Base-by-base conservation (phyloP, 92 coral and sea anemone genomes). In the Diadumene lineata region DNA sequence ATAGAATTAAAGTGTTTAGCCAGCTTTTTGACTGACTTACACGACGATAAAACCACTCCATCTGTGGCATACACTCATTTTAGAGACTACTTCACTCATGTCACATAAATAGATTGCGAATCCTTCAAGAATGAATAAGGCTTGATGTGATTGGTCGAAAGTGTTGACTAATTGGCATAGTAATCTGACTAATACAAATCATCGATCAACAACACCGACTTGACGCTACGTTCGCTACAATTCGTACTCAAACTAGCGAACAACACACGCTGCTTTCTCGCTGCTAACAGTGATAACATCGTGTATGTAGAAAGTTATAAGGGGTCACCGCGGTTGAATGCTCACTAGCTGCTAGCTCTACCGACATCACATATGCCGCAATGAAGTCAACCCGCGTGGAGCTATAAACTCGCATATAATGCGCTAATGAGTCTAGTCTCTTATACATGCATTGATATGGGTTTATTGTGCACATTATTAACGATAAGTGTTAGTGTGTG, bases 121-220 rank as follows among this genome's bases (percentile, higher is more conserved):
- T 76, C 57, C 64, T 79, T 77, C 77, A 88, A 78, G 84, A 88
- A 85, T 85, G 70, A 83, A 44, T 78, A 75, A 76, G 64, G 34
- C 31, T 65, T 55, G 46, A 53, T 56, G 66, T 81, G 97, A 91
- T 91, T 91, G 97, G 97, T 60, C 81, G 69, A 81, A 56, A 75
- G 76, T 64, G 68, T 34, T 65, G 81, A 70, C 75, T 79, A 90
- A 90, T 84, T 82, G 91, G 91, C 71, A 76, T 50, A 33, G 29
- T 76, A 65, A 76, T 76, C 77, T 66, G 46, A 51, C 34, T 3
- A 68, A 68, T 60, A 68, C 43, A 43, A 48, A 32, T 22, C 18
- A 26, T 25, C 30, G 22, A 9, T n/a, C 21, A 31, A 44, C 23
- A 38, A 56, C 29, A 53, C 21, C 26, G 48, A 11, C 24, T 17